phyloP scores from a whole-genome alignment of 2,113 vertebrate species.

The Toxotes chatareus region DNA sequence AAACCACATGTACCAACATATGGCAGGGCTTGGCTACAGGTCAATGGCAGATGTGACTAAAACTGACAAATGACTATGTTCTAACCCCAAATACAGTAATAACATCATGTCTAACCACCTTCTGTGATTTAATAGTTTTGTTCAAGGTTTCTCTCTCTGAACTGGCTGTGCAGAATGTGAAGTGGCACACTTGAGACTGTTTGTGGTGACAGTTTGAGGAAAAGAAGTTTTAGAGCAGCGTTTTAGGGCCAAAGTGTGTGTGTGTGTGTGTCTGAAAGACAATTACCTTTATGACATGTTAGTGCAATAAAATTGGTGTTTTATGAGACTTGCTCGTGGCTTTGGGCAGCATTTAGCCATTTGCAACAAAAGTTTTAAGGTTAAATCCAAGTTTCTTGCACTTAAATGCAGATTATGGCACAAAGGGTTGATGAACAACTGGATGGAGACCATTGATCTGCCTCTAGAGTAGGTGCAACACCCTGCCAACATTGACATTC shows the following conservation, averaged over 20 bases:
- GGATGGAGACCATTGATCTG: constrained; percentile 37
- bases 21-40: background rate
- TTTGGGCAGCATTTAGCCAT: constrained; percentile 53
- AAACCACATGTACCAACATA: background rate
- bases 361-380: constrained; percentile 53
- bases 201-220: constrained; percentile 38
- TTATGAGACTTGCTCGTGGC: constrained; percentile 55
- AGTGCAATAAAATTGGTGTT: constrained; percentile 67
- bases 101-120: background rate
- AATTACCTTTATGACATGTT: constrained; percentile 72
- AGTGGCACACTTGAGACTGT: constrained; percentile 50
- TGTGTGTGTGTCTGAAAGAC: constrained; percentile 28
- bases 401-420: constrained; percentile 47
- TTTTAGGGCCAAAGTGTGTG: constrained; percentile 32
- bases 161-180: constrained; percentile 27
- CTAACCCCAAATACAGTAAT: constrained; percentile 1
- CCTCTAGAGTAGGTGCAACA: constrained; percentile 27
- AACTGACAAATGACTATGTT: background rate
- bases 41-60: background rate
- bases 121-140: constrained; percentile 49
- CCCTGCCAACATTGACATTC: background rate
- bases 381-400: constrained; percentile 42
- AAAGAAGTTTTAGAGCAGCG: constrained; percentile 32
- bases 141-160: constrained; percentile 53
- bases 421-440: constrained; percentile 53